Evolutionary conservation across 2,888 invertebrate species (phyloP), one percentile per base, ranked within the genome.

Genomic region (Brachycybe producta): DNA sequence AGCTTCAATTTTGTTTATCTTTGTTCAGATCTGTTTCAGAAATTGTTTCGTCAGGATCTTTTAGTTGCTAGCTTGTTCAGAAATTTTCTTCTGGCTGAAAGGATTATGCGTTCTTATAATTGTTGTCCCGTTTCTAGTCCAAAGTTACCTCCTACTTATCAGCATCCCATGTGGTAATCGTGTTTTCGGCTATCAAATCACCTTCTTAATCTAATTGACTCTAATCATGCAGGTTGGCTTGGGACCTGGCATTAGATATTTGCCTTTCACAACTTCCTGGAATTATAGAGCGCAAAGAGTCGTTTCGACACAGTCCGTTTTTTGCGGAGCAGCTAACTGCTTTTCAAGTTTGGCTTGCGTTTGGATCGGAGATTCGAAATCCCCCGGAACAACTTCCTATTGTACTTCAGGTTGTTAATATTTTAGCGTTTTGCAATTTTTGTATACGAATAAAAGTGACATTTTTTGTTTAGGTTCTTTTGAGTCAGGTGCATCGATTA

Each of bases 241-340:
- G 98, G 98, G 98, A 98, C 70, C 76, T 92, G 61, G 88, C 94
- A 13, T 75, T 98, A 57, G 98, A 98, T 70, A 75, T 92, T 59
- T 92, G 91, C 62, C 73, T 98, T 57, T 80, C 85, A 52, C 95
- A 95, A 69, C 73, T 95, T 61, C 88, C 88, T 1, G 56, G 56
- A 5, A 61, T 68, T 28, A 54, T 67, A 15, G 61, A 56, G 34
- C 54, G 54, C n/a, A 61, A 63, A 38, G 57, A 57, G 26, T 57
- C 62, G 17, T 52, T 68, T 57, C 57, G 62, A 32, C 85, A 87
- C 70, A 79, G 90, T 61, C 80, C 86, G 24, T 98, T 98, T 74
- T 98, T 98, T 69, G 86, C 94, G 64, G 92, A 97, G 65, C 97
- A 98, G 70, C 75, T 98, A 53, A 91, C 92, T 39, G 97, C 97